Conservation (phyloP, 2,888 invertebrate genomes). For the Gisinianus flammeolus region DNA sequence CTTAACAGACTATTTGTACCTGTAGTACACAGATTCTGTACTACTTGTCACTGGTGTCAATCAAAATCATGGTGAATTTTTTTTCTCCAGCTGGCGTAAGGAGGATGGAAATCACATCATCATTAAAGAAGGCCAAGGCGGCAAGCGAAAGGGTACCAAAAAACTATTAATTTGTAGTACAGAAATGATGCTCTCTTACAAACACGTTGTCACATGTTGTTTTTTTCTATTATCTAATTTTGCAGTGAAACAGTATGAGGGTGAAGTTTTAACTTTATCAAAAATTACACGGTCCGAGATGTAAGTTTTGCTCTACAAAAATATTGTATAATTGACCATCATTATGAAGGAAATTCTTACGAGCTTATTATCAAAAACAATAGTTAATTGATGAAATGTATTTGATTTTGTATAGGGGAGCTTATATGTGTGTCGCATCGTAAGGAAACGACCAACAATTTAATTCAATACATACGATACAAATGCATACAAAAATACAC, state of each 20-base stretch:
- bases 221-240: constrained; percentile 54
- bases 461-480: no score
- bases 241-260: constrained; percentile 75
- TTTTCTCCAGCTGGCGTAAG: no score
- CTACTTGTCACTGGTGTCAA: no score
- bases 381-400: neutral
- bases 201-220: no score
- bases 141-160: constrained; percentile 74
- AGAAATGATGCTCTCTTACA: neutral
- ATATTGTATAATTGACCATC: no score
- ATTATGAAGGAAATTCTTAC: no score
- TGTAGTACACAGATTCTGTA: no score
- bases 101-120: constrained; percentile 86
- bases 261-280: constrained; percentile 79
- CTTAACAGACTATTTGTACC: no score
- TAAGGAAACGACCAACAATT: no score
- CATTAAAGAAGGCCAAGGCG: constrained; percentile 73
- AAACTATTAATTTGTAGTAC: neutral
- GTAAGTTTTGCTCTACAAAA: neutral
- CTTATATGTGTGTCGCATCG: constrained; percentile 83
- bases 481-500: no score
- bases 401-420: constrained; percentile 39
- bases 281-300: constrained; percentile 84
- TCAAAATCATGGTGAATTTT: no score
- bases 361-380: neutral